Percentiles rank a stretch among this genome's conserved stretches.
Conservation (phyloP, 2,113 vertebrate species). For the Lepisosteus osseus region DNA sequence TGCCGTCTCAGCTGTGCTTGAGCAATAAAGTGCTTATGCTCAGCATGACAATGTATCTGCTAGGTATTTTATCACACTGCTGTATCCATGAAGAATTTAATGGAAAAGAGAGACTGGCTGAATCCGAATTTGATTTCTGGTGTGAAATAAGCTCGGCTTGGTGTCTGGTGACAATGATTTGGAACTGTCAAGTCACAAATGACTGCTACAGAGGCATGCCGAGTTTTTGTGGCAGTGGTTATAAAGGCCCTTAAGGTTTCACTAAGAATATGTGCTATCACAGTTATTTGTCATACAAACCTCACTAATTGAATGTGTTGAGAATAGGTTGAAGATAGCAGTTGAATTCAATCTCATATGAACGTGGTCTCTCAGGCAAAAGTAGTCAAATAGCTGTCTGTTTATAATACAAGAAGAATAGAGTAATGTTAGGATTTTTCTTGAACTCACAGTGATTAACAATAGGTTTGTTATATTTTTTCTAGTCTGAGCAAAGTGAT, state of each 20-base stretch:
- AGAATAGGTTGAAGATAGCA: no score
- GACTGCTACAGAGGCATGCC: neutral
- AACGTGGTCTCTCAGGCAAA: no score
- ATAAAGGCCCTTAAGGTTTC: neutral
- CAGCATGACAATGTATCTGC: constrained; percentile 29
- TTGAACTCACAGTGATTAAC: no score
- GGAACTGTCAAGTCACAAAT: constrained; percentile 17
- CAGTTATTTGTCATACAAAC: neutral
- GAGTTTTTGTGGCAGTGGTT: neutral
- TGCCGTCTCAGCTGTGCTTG: constrained; percentile 25
- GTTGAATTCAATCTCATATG: no score
- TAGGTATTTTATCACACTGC: constrained; percentile 32
- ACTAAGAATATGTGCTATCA: neutral
- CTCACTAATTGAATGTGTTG: no score
- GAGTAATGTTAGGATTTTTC: no score
- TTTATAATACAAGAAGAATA: no score
- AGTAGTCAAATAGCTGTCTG: no score
- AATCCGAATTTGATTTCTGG: constrained; percentile 42
- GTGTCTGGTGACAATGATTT: constrained; percentile 29
- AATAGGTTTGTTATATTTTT: no score
- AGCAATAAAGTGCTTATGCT: constrained; percentile 34
- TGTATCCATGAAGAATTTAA: constrained; percentile 28
- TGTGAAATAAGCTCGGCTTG: constrained; percentile 33
- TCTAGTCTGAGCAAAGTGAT: no score
- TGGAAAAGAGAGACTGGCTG: constrained; percentile 28